Percentiles rank a stretch among this genome's conserved stretches.
Evolutionary conservation across 2,113 vertebrate genomes (phyloP).

Genomic region (Phalacrocorax brasilianus): DNA sequence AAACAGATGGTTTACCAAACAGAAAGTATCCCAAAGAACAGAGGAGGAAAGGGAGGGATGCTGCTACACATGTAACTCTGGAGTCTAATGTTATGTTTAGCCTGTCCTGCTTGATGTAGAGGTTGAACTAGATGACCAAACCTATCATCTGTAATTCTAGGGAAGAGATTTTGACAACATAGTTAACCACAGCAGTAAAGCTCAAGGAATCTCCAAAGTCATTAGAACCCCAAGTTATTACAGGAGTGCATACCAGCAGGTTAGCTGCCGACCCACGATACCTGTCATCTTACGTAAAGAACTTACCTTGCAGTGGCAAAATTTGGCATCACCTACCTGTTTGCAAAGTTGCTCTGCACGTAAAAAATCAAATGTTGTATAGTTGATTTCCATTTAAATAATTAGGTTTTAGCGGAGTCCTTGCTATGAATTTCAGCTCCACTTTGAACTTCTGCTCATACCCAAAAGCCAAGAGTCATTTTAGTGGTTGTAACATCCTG

Average conservation of each 20-base stretch:
- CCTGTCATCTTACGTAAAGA: not conserved
- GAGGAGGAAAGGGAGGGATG: conserved; percentile 24
- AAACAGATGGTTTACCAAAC: conserved; percentile 40
- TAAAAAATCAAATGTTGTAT: not conserved
- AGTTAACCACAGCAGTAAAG: conserved; percentile 26
- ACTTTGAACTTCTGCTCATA: not conserved
- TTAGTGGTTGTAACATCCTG: not conserved
- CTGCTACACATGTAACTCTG: conserved; percentile 48
- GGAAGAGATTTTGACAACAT: conserved; percentile 38
- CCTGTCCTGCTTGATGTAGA: conserved; percentile 46
- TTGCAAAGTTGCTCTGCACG: not conserved
- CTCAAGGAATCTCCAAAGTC: not conserved
- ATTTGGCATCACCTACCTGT: not conserved
- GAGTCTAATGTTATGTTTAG: conserved; percentile 57
- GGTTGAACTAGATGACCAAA: conserved; percentile 47
- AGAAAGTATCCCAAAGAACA: not conserved
- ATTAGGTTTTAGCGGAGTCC: not conserved
- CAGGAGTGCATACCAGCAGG: not conserved
- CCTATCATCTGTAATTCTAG: conserved; percentile 61
- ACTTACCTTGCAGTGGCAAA: not conserved
- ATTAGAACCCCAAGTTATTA: not conserved
- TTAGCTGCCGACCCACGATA: not conserved
- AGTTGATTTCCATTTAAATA: not conserved
- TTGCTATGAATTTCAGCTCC: not conserved
- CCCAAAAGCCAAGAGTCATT: not conserved